A percentile compares a stretch with the other conserved stretches of the same genome.
Conservation (phyloP, 2,888 invertebrate genomes). For the Acholoe squamosa region DNA sequence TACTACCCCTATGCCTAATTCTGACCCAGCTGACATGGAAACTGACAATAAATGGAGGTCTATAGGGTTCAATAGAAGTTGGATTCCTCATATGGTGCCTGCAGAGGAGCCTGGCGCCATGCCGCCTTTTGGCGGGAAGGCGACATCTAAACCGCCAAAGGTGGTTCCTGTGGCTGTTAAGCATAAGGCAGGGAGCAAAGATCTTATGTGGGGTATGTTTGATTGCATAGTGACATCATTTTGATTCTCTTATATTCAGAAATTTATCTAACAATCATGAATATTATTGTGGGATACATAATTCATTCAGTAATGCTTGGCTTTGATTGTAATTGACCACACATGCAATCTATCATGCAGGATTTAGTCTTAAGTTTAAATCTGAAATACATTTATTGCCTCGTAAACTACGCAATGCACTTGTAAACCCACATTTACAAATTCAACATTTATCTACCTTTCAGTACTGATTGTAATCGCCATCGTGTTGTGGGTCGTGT, state of each 20-base stretch:
- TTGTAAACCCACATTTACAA: too few relatives aligned
- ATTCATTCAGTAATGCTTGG: too few relatives aligned
- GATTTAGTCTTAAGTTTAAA: too few relatives aligned
- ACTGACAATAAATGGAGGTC: too few relatives aligned
- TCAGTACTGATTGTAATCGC: constrained; percentile 63
- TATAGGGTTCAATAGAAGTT: neutral
- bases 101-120: neutral
- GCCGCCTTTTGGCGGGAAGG: neutral
- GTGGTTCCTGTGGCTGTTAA: neutral
- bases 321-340: too few relatives aligned
- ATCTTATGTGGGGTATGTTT: constrained; percentile 53
- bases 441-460: neutral
- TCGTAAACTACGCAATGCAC: too few relatives aligned
- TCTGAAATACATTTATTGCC: too few relatives aligned
- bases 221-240: too few relatives aligned
- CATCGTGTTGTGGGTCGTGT: constrained; percentile 62
- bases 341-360: too few relatives aligned
- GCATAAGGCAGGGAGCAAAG: neutral
- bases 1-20: neutral
- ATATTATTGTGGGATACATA: too few relatives aligned
- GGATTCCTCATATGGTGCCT: neutral
- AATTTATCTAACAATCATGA: too few relatives aligned
- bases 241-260: too few relatives aligned
- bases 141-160: neutral
- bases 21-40: neutral